Evolutionary conservation across 37 sponge, comb jelly and placozoan genomes (phyloP), one percentile per base, ranked within the genome.

Genomic region (Hexactinellida sp.): DNA sequence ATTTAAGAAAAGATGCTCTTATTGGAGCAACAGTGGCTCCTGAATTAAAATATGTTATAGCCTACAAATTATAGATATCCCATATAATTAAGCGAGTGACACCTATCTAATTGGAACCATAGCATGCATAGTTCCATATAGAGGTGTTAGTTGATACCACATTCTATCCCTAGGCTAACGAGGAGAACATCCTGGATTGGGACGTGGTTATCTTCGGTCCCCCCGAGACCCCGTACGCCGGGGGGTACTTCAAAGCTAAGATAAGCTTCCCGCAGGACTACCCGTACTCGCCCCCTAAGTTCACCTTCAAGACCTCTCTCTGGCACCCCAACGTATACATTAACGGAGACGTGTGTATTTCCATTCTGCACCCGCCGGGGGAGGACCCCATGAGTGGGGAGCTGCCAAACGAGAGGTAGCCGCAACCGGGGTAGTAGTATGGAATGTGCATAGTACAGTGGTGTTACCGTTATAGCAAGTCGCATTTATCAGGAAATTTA

Each of bases 301-400:
- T 97, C 63, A 83, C 88, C 35, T 97, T 97, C 83, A 83, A 92
- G 25, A 91, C 95, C 23, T 90, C 91, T 36, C 88, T 97, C n/a
- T 86, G 90, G 76, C 98, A 97, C 83, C 98, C 98, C 13, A 97
- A 97, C 86, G 94, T 97, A 0, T 97, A 97, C 88, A 84, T 88
- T 93, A 94, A 92, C 85, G 98, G 98, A 28, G 95, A 95, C 41
- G 84, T 97, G 41, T 97, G 98, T 83, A 94, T 97, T 5, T 97
- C 98, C 47, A 97, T 97, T 36, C 89, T 97, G 10, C 98, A 97
- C 84, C 93, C 98, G 0, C 98, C 98, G 23, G 93, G 91, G 1
- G 95, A 91, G 25, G 98, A 97, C 83, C 92, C 90, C n/a, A 89
- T 93, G 54, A 97, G 98, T 52, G 98, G 98, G 36, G 98, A 97